Evolutionary conservation across 2,113 vertebrate genomes (phyloP).

Genomic region (Hippolais icterina): DNA sequence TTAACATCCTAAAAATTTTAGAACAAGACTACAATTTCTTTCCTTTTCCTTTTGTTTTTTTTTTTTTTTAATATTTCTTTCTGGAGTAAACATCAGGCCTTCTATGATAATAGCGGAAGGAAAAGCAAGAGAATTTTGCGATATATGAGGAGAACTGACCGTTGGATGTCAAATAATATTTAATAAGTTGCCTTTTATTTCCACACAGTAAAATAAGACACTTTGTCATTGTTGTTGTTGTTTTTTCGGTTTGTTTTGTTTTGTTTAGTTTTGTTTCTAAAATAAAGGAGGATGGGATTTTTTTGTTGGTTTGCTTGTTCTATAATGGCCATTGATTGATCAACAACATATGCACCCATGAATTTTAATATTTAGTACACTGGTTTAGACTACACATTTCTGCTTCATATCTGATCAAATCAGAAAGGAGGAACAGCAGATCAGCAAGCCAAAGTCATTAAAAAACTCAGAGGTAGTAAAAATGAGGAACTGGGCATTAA

Average conservation of each 20-base stretch:
- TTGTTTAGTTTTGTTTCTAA: too few relatives aligned
- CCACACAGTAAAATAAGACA: neutral
- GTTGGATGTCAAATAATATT: neutral
- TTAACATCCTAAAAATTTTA: neutral
- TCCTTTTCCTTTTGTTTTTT: neutral
- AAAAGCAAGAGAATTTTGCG: neutral
- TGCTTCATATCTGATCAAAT: neutral
- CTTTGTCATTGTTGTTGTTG: neutral
- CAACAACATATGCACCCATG: fast-evolving
- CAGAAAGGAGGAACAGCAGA: neutral
- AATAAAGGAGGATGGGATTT: fast-evolving
- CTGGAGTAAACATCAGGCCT: neutral
- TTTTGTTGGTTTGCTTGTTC: neutral
- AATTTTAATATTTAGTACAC: neutral
- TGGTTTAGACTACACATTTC: fast-evolving
- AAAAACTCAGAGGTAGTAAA: neutral
- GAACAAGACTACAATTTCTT: neutral
- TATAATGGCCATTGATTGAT: neutral
- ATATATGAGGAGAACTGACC: neutral
- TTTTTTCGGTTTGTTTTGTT: neutral
- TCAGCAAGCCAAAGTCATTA: neutral
- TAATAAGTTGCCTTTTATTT: neutral
- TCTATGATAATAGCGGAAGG: neutral
- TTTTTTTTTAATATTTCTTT: neutral
- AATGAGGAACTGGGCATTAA: neutral